Conservation (phyloP, 2,113 vertebrate genomes). For the Epinephelus fuscoguttatus region DNA sequence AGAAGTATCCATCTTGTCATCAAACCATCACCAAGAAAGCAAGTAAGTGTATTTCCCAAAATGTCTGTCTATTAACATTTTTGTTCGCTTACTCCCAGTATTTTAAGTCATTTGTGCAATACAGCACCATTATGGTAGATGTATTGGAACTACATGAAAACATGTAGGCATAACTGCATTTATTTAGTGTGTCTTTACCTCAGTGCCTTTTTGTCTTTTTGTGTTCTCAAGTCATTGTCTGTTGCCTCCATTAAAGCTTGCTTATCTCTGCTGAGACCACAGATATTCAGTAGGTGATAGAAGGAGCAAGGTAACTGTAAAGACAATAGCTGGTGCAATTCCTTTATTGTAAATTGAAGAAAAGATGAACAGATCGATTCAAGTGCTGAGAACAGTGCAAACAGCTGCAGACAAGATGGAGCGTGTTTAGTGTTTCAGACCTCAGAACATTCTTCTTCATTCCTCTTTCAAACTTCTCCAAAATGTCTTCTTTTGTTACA, state of each 20-base stretch:
- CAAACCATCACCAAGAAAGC: not conserved
- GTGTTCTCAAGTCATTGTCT: not conserved
- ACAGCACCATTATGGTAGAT: not conserved
- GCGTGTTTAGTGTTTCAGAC: slow-evolving; percentile 16
- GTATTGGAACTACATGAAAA: not conserved
- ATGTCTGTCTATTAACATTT: not conserved
- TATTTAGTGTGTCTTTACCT: not conserved
- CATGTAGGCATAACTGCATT: not conserved
- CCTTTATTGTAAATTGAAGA: not conserved
- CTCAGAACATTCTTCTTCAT: not conserved
- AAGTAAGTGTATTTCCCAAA: not conserved
- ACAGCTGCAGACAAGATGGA: slow-evolving; percentile 24
- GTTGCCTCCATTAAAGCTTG: slow-evolving; percentile 5
- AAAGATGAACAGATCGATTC: not conserved
- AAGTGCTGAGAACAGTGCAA: slow-evolving; percentile 22
- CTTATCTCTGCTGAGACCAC: slow-evolving; percentile 2
- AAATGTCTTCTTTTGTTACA: not conserved
- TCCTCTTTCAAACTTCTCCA: slow-evolving; percentile 23
- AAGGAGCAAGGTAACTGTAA: not conserved
- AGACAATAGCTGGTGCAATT: not conserved
- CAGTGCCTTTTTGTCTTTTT: not conserved
- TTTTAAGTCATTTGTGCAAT: not conserved
- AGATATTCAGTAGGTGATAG: not conserved
- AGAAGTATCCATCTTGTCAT: not conserved
- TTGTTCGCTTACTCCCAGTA: not conserved